Evolutionary conservation across 1,140 invertebrate genomes (phyloP).

Genomic region (Caenorhabditis briggsae): DNA sequence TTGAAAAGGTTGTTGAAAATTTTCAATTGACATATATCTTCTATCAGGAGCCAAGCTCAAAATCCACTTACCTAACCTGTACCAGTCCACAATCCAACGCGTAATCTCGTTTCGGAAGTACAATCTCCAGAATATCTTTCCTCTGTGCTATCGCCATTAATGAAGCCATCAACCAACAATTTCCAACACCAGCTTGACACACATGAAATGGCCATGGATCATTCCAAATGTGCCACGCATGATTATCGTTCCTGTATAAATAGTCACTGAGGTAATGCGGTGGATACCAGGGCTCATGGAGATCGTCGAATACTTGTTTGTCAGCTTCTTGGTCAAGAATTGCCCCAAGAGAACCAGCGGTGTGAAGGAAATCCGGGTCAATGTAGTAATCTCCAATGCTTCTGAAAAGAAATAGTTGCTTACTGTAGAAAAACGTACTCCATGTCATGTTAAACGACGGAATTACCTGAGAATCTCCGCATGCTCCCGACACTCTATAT

Average conservation of each 20-base stretch:
- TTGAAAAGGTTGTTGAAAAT: too few species aligned
- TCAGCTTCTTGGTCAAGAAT: background rate
- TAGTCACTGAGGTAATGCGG: background rate
- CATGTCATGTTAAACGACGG: too few species aligned
- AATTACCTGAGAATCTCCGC: too few species aligned
- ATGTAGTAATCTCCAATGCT: too few species aligned
- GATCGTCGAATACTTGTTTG: background rate
- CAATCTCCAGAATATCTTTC: background rate
- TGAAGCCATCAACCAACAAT: background rate
- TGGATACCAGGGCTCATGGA: background rate
- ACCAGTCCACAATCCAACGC: background rate
- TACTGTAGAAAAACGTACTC: too few species aligned
- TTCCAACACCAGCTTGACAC: background rate
- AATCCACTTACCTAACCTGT: background rate
- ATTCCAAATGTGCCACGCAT: background rate
- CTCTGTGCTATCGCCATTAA: background rate
- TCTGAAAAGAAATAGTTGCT: too few species aligned
- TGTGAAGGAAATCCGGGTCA: background rate
- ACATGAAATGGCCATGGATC: background rate
- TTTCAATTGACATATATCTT: too few species aligned
- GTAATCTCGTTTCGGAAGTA: background rate
- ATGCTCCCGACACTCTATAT: too few species aligned
- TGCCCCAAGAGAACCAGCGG: background rate
- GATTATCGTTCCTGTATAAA: background rate
- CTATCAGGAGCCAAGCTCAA: background rate